phyloP scores from a whole-genome alignment of 2,113 vertebrate genomes.

The Bubo bubo region DNA sequence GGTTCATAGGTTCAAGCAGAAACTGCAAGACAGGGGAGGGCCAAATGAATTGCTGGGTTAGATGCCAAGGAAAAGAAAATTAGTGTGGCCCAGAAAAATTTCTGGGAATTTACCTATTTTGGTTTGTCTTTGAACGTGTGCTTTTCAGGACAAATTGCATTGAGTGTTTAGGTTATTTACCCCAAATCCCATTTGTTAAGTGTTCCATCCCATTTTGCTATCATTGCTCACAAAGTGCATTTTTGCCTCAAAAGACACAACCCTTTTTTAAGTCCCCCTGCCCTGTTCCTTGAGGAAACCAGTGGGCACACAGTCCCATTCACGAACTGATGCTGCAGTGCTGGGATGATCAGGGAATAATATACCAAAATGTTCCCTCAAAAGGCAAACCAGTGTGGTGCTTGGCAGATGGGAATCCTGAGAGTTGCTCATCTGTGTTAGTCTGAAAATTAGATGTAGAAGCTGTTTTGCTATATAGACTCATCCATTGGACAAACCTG shows the following conservation, averaged over 20 bases:
- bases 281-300: background rate
- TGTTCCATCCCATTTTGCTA: background rate
- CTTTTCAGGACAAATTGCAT: background rate
- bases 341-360: background rate
- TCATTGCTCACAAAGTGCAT: background rate
- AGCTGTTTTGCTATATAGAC: constrained; percentile 5
- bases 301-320: background rate
- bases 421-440: background rate
- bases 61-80: background rate
- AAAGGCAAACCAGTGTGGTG: background rate
- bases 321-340: background rate
- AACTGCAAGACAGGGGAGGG: background rate
- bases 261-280: background rate
- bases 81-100: background rate
- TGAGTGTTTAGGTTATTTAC: background rate
- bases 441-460: constrained; percentile 33
- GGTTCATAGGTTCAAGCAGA: background rate
- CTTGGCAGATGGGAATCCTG: background rate
- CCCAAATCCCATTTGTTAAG: background rate
- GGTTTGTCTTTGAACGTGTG: background rate
- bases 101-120: background rate
- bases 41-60: background rate
- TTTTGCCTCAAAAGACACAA: background rate
- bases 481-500: constrained; percentile 38
- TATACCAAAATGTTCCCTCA: background rate